Base-by-base conservation (phyloP, 2,113 vertebrate species). In the Megaceryle torquata region DNA sequence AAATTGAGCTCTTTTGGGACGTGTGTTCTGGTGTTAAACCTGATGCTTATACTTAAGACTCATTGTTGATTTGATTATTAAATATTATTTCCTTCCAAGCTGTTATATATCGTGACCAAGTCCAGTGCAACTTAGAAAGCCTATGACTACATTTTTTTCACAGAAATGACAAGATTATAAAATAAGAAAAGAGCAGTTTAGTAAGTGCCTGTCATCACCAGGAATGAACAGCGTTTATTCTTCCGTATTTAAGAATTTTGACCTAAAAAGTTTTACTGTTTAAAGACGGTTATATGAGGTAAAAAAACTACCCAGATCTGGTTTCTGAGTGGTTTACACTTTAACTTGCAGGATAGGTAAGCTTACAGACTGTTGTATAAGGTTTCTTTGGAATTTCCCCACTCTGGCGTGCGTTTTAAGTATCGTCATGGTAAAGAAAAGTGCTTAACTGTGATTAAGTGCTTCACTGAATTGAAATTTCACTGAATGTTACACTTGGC, bases 401-500 rank as follows among this genome's bases (percentile, higher is more conserved):
- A 33, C 28, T 46, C 56, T 26, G 14, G 50, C 14, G 2, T 21
- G 31, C 5, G 3, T 86, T 82, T 67, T 56, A 67, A 59, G 71
- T 56, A 31, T 60, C 13, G 4, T 37, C 4, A 4, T 2, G 2
- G 29, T 61, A 65, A 11, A 37, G 63, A 82, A 79, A 61, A 92
- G 35, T 39, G n/a, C 77, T 84, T 76, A 57, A 50, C 57, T 3
- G 8, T 20, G 81, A 68, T 82, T 37, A 76, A 87, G 87, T 71
- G 39, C 60, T 84, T 82, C 84, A n/a, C 5, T 56, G 51, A 70
- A 71, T 70, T 78, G 54, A 51, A 54, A n/a, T 22, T 39, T 37
- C 7, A 15, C 29, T 7, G 4, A 35, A 16, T 0, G 0, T 25
- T 25, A 9, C 31, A 0, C 26, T 68, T 3, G 2, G 50, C 37